Conservation (phyloP, 2,113 vertebrate species). For the Tringa solitaria region DNA sequence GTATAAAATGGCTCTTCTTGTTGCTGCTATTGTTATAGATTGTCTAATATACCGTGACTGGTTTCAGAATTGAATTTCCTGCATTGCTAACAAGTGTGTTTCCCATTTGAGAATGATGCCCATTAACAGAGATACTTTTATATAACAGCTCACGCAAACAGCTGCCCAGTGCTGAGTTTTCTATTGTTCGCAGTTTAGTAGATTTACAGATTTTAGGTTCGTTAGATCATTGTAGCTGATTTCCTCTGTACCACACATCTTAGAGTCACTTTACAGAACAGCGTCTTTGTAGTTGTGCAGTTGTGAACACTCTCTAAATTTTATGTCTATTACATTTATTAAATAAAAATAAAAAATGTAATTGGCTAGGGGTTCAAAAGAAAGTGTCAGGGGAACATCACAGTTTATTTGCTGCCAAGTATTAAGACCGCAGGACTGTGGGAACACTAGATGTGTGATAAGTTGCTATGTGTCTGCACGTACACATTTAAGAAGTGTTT, state of each 20-base stretch:
- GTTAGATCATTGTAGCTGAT: not conserved
- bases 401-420: not conserved
- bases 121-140: not conserved
- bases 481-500: not conserved
- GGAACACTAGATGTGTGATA: not conserved
- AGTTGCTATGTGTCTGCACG: not conserved
- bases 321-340: not conserved
- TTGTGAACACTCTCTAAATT: not conserved
- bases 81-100: slow-evolving; percentile 4
- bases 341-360: not conserved
- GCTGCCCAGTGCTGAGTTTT: not conserved
- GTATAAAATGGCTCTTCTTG: slow-evolving; percentile 28
- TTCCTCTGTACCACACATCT: not conserved
- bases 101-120: not conserved
- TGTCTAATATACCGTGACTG: slow-evolving; percentile 1
- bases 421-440: not conserved
- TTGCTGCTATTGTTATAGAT: slow-evolving; percentile 40
- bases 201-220: not conserved
- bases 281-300: not conserved
- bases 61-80: slow-evolving; percentile 55
- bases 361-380: not conserved
- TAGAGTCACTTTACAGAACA: not conserved
- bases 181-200: not conserved
- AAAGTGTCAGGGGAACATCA: not conserved
- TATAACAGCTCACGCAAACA: not conserved